A percentile compares a stretch with the other conserved stretches of the same genome.
These are phyloP conservation scores for Cercopithecus mitis DNA, from an alignment of 2,797 vertebrate genomes.

Conservation along the genomic window DNA sequence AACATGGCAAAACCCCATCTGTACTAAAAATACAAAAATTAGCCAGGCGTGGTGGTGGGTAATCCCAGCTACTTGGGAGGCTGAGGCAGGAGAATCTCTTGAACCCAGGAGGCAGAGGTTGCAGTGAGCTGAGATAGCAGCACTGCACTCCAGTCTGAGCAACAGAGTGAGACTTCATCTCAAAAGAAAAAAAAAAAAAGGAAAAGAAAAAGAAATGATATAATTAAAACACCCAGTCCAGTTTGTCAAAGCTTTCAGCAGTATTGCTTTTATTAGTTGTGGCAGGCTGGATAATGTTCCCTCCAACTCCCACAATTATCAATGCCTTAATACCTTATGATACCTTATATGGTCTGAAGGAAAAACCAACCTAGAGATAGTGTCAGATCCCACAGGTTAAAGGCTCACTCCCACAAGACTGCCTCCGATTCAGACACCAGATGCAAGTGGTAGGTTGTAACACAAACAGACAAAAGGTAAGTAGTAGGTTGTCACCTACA, in stretches of 20 bases:
- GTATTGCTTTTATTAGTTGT: not conserved
- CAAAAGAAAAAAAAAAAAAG: too few species aligned
- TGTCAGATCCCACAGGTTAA: not conserved
- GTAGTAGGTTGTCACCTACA: not conserved
- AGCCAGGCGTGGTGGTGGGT: rapidly evolving
- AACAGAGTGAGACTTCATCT: too few species aligned
- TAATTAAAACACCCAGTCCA: not conserved
- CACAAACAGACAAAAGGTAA: not conserved
- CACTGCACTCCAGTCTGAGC: not conserved
- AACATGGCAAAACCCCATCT: not conserved
- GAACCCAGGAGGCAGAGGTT: not conserved
- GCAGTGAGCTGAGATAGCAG: not conserved
- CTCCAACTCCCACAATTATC: rapidly evolving
- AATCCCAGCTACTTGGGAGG: not conserved
- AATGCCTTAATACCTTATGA: not conserved
- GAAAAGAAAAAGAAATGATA: not conserved
- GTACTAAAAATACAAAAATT: not conserved
- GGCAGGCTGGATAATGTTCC: not conserved
- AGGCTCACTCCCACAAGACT: not conserved
- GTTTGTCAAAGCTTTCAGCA: not conserved
- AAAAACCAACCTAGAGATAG: not conserved
- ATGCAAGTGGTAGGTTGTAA: not conserved
- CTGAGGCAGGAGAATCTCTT: not conserved
- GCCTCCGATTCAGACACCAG: not conserved
- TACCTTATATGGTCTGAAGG: not conserved